Conservation (phyloP, 2,888 invertebrate species). For the Lydus trimaculatus region DNA sequence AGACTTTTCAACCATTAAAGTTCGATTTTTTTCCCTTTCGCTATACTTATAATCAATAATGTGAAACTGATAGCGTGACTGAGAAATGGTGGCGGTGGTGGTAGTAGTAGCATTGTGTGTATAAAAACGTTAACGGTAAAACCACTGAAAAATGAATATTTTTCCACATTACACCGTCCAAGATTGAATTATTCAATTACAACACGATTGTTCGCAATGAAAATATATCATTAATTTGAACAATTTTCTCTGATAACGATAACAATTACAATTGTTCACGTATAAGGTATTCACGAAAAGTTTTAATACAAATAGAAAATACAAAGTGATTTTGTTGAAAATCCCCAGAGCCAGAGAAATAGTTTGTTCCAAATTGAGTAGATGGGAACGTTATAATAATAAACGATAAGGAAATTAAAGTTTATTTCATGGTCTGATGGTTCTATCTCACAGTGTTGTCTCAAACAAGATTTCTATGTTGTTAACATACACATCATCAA, state of each 20-base stretch:
- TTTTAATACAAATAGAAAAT: not conserved
- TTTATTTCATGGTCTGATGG: not conserved
- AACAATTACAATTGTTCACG: not conserved
- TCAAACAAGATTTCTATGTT: not conserved
- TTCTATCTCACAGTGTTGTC: too few relatives aligned
- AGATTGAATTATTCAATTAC: not conserved
- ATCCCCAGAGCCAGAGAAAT: not conserved
- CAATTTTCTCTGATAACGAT: not conserved
- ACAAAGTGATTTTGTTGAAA: not conserved
- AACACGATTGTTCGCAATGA: too few relatives aligned
- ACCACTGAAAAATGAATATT: not conserved
- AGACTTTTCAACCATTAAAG: not conserved
- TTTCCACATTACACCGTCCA: not conserved
- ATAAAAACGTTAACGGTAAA: not conserved
- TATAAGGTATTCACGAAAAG: not conserved
- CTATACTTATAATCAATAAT: not conserved
- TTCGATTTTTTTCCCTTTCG: not conserved
- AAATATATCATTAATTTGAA: not conserved
- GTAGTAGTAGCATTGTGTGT: not conserved
- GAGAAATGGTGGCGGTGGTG: not conserved
- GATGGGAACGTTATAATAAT: not conserved
- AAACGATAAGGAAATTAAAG: not conserved
- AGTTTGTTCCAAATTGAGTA: not conserved
- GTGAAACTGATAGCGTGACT: not conserved
- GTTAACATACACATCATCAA: not conserved